phyloP scores from a whole-genome alignment of 1,140 invertebrate genomes.

The Formica exsecta region DNA sequence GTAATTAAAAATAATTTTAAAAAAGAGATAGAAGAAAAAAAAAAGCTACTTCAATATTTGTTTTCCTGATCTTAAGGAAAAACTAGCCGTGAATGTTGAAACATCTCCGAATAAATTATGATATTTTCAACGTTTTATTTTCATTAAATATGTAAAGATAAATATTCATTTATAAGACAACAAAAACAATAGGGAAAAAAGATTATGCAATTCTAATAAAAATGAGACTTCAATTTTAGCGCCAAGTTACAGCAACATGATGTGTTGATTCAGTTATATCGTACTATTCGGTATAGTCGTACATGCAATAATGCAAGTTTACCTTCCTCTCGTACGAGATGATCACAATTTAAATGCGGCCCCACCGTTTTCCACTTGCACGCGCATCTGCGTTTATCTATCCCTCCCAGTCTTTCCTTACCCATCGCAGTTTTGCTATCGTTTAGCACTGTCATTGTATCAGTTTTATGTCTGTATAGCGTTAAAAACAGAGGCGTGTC shows the following conservation, averaged over 20 bases:
- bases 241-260: not conserved
- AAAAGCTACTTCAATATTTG: no score
- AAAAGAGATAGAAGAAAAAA: no score
- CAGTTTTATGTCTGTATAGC: slow-evolving; percentile 13
- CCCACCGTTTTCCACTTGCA: not conserved
- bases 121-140: not conserved
- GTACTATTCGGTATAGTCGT: not conserved
- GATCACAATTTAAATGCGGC: slow-evolving; percentile 11
- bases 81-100: no score
- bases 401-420: not conserved
- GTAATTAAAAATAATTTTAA: no score
- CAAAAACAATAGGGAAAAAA: not conserved
- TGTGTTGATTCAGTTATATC: slow-evolving; percentile 24
- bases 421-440: not conserved
- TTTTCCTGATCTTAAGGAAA: no score
- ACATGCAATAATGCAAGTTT: slow-evolving; percentile 21
- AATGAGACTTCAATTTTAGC: slow-evolving; percentile 9
- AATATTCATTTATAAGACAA: not conserved
- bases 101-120: not conserved
- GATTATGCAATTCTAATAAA: no score
- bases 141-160: not conserved
- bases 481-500: slow-evolving; percentile 9
- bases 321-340: not conserved
- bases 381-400: not conserved
- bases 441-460: not conserved